Evolutionary conservation across 2,113 vertebrate species (phyloP), one percentile per base, ranked within the genome.

Genomic region (Xiphophorus hellerii): DNA sequence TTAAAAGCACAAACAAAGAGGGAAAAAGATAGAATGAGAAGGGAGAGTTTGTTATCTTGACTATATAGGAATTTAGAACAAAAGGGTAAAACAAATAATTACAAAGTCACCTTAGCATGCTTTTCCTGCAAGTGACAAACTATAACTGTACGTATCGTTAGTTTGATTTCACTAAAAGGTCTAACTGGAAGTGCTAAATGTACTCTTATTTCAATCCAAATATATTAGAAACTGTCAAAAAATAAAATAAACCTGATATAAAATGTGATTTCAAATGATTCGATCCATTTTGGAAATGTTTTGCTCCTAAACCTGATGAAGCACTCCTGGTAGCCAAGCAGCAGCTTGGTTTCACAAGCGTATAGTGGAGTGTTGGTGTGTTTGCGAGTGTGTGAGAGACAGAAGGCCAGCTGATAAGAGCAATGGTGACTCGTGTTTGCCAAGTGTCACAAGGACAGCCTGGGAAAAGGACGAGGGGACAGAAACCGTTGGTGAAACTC

Each of bases 331-430:
- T 58, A 17, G 51, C 22, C 20, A 9, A 10, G 22, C 51, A 8
- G 51, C 9, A 1, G 22, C 51, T 58, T 58, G 22, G 14, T 58
- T 58, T 58, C 25, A 28, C 5, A 17, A 17, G 39, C 28, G 8
- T 58, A 30, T 29, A 39, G 17, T 64, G 62, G 6, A 44, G 30
- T 31, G 2, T 28, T 22, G 35, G 42, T 44, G 51, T 72, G 77
- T 28, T 54, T 58, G 61, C 17, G 63, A 35, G 76, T 68, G 33
- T 30, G 48, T 28, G 48, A 15, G 71, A 69, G 51, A 42, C 64
- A 81, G 82, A 69, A 73, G 61, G 71, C 70, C 70, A 78, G 31
- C 48, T 80, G 91, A 91, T 91, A 89, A 88, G 84, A 67, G 62
- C 71, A 66, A 12, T n/a, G n/a, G 76, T 71, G 87, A 76, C 86